Evolutionary conservation across 1,140 invertebrate species (phyloP).

Genomic region (Drosophila navojoa): DNA sequence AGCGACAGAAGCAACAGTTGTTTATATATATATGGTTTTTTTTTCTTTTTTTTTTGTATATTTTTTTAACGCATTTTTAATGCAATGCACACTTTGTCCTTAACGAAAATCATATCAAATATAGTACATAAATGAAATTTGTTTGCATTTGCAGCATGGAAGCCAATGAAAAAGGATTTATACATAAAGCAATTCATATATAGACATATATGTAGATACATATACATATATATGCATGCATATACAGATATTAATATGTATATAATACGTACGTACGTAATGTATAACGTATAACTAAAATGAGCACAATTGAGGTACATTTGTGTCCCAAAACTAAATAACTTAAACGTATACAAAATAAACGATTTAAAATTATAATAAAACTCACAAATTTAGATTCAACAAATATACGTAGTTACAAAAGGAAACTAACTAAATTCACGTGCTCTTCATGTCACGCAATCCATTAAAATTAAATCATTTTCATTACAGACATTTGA

Average conservation of each 20-base stretch:
- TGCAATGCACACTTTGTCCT: slow-evolving; percentile 71
- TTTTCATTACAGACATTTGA: slow-evolving; percentile 25
- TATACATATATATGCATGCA: slow-evolving; percentile 5
- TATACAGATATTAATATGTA: slow-evolving; percentile 18
- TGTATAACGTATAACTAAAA: slow-evolving; percentile 58
- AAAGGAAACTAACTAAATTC: slow-evolving; percentile 36
- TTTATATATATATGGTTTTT: slow-evolving; percentile 8
- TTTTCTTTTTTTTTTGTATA: neutral
- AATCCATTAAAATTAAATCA: slow-evolving; percentile 21
- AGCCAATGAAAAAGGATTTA: slow-evolving; percentile 62
- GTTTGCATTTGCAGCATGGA: slow-evolving; percentile 70
- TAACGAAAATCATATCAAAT: slow-evolving; percentile 55
- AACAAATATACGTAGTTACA: slow-evolving; percentile 52
- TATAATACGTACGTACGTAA: slow-evolving; percentile 42
- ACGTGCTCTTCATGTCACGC: neutral
- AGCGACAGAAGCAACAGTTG: slow-evolving; percentile 44
- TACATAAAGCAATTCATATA: slow-evolving; percentile 71
- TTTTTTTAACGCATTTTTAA: slow-evolving; percentile 67
- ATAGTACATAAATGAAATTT: slow-evolving; percentile 57
- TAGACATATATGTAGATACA: neutral
- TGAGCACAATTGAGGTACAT: slow-evolving; percentile 27
- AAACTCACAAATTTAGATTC: slow-evolving; percentile 72
- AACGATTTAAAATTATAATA: slow-evolving; percentile 56
- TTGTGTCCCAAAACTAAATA: slow-evolving; percentile 27
- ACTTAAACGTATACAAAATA: slow-evolving; percentile 39